Evolutionary conservation across 1,140 invertebrate genomes (phyloP).

Genomic region (Lethocerus indicus): DNA sequence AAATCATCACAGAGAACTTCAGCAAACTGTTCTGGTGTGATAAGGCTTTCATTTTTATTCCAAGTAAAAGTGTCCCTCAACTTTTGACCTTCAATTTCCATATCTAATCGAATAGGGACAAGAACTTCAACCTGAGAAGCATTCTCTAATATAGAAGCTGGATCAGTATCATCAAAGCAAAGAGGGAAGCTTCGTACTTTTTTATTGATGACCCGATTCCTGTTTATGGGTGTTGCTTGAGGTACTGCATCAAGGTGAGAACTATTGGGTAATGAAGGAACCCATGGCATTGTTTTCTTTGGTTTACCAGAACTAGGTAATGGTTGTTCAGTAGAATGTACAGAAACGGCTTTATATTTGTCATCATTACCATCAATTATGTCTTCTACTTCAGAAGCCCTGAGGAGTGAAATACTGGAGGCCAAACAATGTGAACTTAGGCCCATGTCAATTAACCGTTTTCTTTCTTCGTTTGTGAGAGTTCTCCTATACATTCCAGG

Average conservation of each 20-base stretch:
- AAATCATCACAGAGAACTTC: constrained; percentile 97
- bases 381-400: constrained; percentile 91
- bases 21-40: constrained; percentile 97
- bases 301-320: constrained; percentile 65
- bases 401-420: constrained; percentile 85
- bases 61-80: constrained; percentile 96
- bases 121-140: constrained; percentile 77
- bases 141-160: constrained; percentile 80
- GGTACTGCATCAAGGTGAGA: constrained; percentile 98
- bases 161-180: constrained; percentile 95
- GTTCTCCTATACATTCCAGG: constrained; percentile 91
- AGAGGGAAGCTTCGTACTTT: constrained; percentile 88
- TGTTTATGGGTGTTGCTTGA: constrained; percentile 93
- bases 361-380: constrained; percentile 97
- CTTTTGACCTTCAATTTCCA: constrained; percentile 99
- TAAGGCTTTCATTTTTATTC: constrained; percentile 97
- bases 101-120: constrained; percentile 94
- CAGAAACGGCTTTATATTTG: constrained; percentile 90
- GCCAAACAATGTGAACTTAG: constrained; percentile 86
- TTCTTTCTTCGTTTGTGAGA: constrained; percentile 92
- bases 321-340: constrained; percentile 64
- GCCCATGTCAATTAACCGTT: constrained; percentile 76
- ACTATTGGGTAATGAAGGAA: constrained; percentile 87
- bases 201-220: constrained; percentile 80
- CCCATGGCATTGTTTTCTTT: constrained; percentile 78